Evolutionary conservation across 2,888 invertebrate genomes (phyloP).

Genomic region (Calameuta filiformis): DNA sequence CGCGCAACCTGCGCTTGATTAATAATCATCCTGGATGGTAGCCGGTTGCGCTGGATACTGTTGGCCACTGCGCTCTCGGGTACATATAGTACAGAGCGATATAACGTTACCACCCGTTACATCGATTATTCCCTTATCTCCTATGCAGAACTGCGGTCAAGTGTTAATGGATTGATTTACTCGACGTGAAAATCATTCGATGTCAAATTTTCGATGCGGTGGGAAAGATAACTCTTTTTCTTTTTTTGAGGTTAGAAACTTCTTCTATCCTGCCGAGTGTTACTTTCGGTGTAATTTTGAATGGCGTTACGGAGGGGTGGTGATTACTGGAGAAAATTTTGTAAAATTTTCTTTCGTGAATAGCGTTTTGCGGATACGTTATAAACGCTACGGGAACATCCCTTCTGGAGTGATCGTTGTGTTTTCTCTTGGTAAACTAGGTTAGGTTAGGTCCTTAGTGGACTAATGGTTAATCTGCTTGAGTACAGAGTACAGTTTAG

Average conservation of each 20-base stretch:
- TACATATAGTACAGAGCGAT: neutral
- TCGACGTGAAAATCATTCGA: neutral
- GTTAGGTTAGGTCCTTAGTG: neutral
- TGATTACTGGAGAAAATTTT: neutral
- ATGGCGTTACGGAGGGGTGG: neutral
- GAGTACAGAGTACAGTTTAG: conserved; percentile 2
- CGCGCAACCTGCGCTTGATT: conserved; percentile 63
- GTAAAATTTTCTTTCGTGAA: too few relatives aligned
- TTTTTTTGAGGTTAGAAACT: neutral
- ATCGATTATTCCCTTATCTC: neutral
- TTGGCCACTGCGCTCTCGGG: neutral
- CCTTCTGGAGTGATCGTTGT: neutral
- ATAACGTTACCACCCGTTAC: neutral
- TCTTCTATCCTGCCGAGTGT: neutral
- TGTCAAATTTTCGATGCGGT: neutral
- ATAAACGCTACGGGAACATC: neutral
- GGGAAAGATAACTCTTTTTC: neutral
- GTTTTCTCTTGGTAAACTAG: neutral
- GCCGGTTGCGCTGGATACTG: neutral
- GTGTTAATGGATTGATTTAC: neutral
- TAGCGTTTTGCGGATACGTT: neutral
- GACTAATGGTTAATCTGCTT: neutral
- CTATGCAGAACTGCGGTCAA: neutral
- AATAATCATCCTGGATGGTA: conserved; percentile 50
- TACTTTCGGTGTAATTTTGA: neutral